These are phyloP conservation scores for Tauraco erythrolophus DNA, from an alignment of 2,113 vertebrate genomes.

Conservation along the genomic window DNA sequence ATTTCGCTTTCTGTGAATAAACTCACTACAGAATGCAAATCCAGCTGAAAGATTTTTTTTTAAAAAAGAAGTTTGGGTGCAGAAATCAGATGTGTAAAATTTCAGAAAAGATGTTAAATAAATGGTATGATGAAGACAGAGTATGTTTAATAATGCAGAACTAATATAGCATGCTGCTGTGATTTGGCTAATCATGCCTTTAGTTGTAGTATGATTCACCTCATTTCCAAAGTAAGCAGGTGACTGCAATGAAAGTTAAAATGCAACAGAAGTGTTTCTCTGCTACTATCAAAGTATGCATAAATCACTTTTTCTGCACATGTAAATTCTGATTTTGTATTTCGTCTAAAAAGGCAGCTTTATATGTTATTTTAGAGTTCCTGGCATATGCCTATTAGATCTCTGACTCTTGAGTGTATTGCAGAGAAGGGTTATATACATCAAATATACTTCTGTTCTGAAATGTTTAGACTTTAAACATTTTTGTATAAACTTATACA, in stretches of 20 bases:
- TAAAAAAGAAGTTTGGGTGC: background rate
- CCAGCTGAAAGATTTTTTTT: background rate
- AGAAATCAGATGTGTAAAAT: background rate
- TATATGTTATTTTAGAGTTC: background rate
- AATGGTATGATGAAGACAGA: background rate
- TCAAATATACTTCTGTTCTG: background rate
- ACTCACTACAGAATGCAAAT: background rate
- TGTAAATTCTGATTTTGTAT: background rate
- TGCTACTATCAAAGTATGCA: background rate
- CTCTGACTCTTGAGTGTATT: background rate
- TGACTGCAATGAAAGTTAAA: background rate
- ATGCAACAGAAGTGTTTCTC: background rate
- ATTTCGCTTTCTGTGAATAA: background rate
- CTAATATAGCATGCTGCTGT: background rate
- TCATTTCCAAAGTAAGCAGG: background rate
- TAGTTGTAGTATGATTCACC: background rate
- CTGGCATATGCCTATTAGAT: rapidly evolving
- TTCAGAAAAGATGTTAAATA: background rate
- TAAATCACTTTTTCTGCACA: background rate
- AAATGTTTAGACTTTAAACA: background rate
- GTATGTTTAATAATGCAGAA: background rate
- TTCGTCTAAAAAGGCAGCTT: background rate
- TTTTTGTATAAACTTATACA: background rate
- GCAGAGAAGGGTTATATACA: background rate
- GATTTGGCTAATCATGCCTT: background rate